phyloP scores from a whole-genome alignment of 2,797 vertebrate species.

The Rhabdomys pumilio region DNA sequence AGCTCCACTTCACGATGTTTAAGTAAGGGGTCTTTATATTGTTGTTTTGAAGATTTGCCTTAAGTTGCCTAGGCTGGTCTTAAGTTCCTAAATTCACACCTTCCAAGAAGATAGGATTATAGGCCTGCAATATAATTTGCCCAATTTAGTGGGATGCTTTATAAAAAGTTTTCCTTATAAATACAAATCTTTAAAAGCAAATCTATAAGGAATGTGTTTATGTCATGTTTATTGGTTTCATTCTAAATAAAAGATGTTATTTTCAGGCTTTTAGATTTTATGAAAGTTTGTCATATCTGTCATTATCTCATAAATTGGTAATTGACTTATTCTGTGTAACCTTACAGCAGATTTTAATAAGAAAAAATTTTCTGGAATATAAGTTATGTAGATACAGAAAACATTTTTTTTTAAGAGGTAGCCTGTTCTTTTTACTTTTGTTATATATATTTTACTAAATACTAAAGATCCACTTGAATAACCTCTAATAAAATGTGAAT shows the following conservation, averaged over 20 bases:
- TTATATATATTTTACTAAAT: constrained; percentile 69
- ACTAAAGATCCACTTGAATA: constrained; percentile 3
- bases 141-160: not conserved
- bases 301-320: constrained; percentile 32
- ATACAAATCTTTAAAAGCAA: constrained; percentile 46
- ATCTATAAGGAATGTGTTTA: not conserved
- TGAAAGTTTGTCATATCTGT: not conserved
- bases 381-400: not conserved
- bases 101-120: not conserved
- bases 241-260: constrained; percentile 46
- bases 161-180: constrained; percentile 39
- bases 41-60: not conserved
- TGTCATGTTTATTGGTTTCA: constrained; percentile 21
- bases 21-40: not conserved
- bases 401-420: constrained; percentile 24
- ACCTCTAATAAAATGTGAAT: constrained; percentile 37
- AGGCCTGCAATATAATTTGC: not conserved
- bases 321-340: not conserved
- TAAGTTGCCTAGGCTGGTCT: not conserved
- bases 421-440: constrained; percentile 1
- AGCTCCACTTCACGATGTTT: not conserved
- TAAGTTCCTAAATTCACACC: not conserved
- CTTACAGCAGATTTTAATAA: not conserved
- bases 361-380: not conserved
- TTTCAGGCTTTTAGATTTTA: constrained; percentile 24